Conservation (phyloP, 2,888 invertebrate species). For the Melangyna quadrimaculata region DNA sequence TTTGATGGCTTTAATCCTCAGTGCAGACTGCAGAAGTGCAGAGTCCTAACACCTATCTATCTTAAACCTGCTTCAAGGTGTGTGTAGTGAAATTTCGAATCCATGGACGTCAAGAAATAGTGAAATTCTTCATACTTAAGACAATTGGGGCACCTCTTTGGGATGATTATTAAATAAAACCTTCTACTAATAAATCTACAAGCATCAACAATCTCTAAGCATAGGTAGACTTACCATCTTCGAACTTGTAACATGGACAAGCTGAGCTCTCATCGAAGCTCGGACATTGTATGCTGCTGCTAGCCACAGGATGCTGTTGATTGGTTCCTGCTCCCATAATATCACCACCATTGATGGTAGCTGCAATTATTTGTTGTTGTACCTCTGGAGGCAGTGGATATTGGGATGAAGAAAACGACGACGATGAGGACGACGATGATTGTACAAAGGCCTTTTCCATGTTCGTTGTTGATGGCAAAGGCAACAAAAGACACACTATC, state of each 20-base stretch:
- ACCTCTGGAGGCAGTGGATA: slow-evolving; percentile 68
- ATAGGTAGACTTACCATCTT: slow-evolving; percentile 85
- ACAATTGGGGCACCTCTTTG: background rate
- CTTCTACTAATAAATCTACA: background rate
- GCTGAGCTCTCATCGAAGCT: slow-evolving; percentile 89
- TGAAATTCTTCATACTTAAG: background rate
- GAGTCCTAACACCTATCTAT: too few relatives aligned
- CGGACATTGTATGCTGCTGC: slow-evolving; percentile 84
- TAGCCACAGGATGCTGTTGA: slow-evolving; percentile 60
- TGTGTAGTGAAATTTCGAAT: too few relatives aligned
- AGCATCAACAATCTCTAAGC: background rate
- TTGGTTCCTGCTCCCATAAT: slow-evolving; percentile 52
- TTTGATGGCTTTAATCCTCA: background rate
- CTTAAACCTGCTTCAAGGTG: too few relatives aligned
- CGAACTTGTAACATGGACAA: slow-evolving; percentile 95
- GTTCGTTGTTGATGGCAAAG: slow-evolving; percentile 74
- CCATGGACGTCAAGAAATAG: background rate
- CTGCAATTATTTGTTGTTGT: slow-evolving; percentile 71
- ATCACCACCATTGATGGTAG: slow-evolving; percentile 75
- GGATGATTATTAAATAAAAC: background rate
- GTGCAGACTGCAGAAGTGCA: background rate
- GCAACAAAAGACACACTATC: slow-evolving; percentile 76
- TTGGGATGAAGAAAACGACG: slow-evolving; percentile 55
- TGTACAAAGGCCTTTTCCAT: slow-evolving; percentile 74
- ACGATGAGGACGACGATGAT: slow-evolving; percentile 70